These are phyloP conservation scores for Trematomus bernacchii DNA, from an alignment of 2,797 vertebrate genomes.

Conservation along the genomic window DNA sequence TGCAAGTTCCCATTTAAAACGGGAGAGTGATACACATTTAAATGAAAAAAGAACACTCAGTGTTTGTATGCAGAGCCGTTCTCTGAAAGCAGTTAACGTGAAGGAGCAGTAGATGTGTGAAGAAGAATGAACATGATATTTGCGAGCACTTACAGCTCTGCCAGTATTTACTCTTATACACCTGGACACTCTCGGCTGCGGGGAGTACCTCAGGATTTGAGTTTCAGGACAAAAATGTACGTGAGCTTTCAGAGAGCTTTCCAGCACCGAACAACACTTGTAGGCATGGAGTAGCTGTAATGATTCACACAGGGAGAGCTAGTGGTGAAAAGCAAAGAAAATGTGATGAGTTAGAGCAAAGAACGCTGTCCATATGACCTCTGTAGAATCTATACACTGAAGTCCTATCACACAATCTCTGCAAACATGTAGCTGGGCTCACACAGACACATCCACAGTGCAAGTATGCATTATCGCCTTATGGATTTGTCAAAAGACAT, in stretches of 20 bases:
- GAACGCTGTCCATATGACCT: conserved; percentile 67
- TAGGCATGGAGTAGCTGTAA: not conserved
- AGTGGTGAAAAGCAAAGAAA: conserved; percentile 19
- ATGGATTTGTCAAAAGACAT: conserved; percentile 66
- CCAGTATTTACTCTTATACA: not conserved
- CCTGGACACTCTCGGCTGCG: not conserved
- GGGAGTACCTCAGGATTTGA: not conserved
- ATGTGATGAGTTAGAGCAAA: conserved; percentile 53
- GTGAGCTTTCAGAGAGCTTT: not conserved
- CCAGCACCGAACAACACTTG: conserved; percentile 1
- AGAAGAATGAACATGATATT: conserved; percentile 26
- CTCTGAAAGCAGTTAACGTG: not conserved
- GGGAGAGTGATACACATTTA: conserved; percentile 4
- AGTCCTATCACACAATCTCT: conserved; percentile 37
- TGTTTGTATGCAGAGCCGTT: conserved; percentile 9
- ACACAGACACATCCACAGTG: conserved; percentile 11
- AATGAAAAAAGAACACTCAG: conserved; percentile 3
- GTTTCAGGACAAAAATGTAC: conserved; percentile 5
- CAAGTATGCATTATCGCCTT: conserved; percentile 49
- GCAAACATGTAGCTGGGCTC: conserved; percentile 52
- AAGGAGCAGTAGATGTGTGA: conserved; percentile 21
- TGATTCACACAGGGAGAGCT: conserved; percentile 7
- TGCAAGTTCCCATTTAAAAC: conserved; percentile 16
- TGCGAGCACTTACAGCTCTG: not conserved
- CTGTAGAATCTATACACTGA: conserved; percentile 46